These are phyloP conservation scores for Mesoligia furuncula DNA, from an alignment of 2,888 invertebrate genomes.

Conservation along the genomic window DNA sequence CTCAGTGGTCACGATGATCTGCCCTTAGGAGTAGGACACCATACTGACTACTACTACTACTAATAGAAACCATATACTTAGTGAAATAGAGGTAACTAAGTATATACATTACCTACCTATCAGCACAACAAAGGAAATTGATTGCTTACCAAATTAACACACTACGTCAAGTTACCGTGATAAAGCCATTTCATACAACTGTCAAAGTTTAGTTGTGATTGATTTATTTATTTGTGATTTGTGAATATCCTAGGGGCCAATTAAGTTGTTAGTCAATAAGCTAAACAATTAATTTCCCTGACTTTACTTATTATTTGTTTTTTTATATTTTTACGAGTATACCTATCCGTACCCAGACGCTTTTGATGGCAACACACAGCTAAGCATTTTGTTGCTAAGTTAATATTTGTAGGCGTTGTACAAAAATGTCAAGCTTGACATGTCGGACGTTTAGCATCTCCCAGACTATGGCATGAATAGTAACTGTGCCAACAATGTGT, in stretches of 20 bases:
- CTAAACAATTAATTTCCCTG: background rate
- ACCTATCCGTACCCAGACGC: background rate
- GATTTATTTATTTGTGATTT: background rate
- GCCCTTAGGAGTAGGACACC: background rate
- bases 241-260: background rate
- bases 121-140: background rate
- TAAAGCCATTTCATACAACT: background rate
- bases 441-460: background rate
- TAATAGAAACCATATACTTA: background rate
- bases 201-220: background rate
- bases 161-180: background rate
- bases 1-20: background rate
- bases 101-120: background rate
- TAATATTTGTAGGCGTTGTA: slow-evolving; percentile 1
- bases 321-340: background rate
- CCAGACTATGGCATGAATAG: background rate
- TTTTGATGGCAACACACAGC: background rate
- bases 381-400: background rate
- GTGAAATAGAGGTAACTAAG: background rate
- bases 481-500: background rate
- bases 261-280: background rate
- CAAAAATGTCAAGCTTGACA: background rate
- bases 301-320: background rate
- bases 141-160: background rate
- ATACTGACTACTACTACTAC: too few relatives aligned